Evolutionary conservation across 1,140 invertebrate species (phyloP), one percentile per base, ranked within the genome.

Genomic region (Harlomillsia oculata): DNA sequence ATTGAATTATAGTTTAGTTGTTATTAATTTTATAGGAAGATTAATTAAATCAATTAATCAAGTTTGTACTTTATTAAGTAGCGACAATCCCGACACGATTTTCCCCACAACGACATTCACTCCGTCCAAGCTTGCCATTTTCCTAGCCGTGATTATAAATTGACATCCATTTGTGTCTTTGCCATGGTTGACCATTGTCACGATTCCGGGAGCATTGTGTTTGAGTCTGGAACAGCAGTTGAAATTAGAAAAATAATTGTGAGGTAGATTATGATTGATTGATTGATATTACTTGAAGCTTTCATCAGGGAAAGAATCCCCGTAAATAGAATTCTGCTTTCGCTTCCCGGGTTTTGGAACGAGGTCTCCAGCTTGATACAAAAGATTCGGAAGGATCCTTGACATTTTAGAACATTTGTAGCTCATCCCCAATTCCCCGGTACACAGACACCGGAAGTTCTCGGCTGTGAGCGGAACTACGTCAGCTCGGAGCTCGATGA

Each of bases 341-440:
- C 53, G 39, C 64, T 90, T 77, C 70, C 93, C 91, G 6, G 91
- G 95, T n/a, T n/a, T n/a, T n/a, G n/a, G n/a, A n/a, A n/a, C n/a
- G 64, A 96, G 93, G 72, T 97, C 92, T 55, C 93, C 93, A 6
- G 91, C 93, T 81, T 97, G 92, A 71, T 87, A 92, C 87, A 91
- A 89, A 80, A 94, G 92, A 67, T 88, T 86, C 41, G 88, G 89
- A 71, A 97, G 95, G 37, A 97, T 85, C 58, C 93, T 78, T 70
- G 94, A 90, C 69, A 97, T 92, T 29, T 72, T 78, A 65, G 83
- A 88, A 1, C 84, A 86, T 73, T 94, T 89, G 74, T 87, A 97
- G 0, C 91, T 92, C 70, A 85, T 94, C 2, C 93, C 93, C 71
- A 85, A 90, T 71, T 97, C 92, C 69, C 94, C 88, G 3, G 92